phyloP scores from a whole-genome alignment of 2,113 vertebrate genomes.

The Cygnus atratus region DNA sequence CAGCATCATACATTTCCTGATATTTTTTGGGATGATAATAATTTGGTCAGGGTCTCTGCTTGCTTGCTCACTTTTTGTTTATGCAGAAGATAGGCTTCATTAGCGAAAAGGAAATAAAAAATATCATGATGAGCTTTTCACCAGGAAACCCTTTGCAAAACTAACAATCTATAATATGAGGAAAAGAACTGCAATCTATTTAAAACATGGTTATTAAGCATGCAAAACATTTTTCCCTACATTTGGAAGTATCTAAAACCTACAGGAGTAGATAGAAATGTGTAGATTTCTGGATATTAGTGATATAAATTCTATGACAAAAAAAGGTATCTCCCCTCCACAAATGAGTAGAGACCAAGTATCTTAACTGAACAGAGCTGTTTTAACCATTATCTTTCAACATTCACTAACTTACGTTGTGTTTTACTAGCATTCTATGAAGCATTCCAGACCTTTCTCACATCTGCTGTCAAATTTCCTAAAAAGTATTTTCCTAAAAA shows the following conservation, averaged over 20 bases:
- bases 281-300: background rate
- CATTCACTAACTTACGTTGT: background rate
- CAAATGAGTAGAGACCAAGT: background rate
- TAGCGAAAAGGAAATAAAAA: background rate
- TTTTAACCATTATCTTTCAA: background rate
- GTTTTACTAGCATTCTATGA: background rate
- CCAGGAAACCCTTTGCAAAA: background rate
- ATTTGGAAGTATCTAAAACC: background rate
- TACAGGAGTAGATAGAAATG: background rate
- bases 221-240: background rate
- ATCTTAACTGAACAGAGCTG: background rate
- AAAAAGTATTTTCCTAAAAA: background rate
- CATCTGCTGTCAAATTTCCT: background rate
- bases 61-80: background rate
- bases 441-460: background rate
- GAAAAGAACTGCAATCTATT: background rate
- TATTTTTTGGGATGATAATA: background rate
- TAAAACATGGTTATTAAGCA: background rate
- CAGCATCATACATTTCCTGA: accelerated
- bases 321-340: background rate
- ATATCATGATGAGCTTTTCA: accelerated
- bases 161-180: background rate
- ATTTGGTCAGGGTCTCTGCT: background rate
- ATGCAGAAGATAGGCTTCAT: background rate
- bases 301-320: background rate